Conservation (phyloP, 2,797 vertebrate species). For the Potorous gilbertii region DNA sequence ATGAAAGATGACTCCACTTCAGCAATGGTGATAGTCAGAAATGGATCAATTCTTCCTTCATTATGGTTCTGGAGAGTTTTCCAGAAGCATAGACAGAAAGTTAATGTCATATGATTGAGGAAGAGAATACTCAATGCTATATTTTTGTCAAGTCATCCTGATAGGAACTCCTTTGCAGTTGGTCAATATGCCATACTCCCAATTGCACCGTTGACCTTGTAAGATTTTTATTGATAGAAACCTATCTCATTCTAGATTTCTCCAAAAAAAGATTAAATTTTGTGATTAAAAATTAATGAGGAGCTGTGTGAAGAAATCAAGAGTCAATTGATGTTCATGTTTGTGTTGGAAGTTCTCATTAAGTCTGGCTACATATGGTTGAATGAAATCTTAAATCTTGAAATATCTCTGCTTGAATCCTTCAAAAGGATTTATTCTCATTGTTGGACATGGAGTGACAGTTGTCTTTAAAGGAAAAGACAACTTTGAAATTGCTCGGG, state of each 20-base stretch:
- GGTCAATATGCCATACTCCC: background rate
- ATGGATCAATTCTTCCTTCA: background rate
- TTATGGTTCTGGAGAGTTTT: background rate
- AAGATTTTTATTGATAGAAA: background rate
- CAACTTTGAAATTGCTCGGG: background rate
- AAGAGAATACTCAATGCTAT: background rate
- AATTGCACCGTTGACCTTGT: background rate
- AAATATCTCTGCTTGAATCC: background rate
- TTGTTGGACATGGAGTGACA: background rate
- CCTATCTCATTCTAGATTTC: background rate
- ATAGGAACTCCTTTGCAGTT: background rate
- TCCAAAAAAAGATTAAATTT: background rate
- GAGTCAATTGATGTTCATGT: background rate
- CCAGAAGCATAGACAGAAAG: background rate
- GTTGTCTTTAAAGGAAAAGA: background rate
- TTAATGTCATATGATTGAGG: background rate
- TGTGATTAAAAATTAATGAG: background rate
- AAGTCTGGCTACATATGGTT: background rate
- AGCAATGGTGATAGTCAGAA: background rate
- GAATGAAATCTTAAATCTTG: background rate
- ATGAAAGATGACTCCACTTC: background rate
- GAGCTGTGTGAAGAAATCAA: background rate
- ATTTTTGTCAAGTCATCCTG: background rate
- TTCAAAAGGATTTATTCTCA: background rate
- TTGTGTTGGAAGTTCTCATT: background rate